Evolutionary conservation across 2,797 vertebrate genomes (phyloP).

Genomic region (Sebastolobus altivelis): DNA sequence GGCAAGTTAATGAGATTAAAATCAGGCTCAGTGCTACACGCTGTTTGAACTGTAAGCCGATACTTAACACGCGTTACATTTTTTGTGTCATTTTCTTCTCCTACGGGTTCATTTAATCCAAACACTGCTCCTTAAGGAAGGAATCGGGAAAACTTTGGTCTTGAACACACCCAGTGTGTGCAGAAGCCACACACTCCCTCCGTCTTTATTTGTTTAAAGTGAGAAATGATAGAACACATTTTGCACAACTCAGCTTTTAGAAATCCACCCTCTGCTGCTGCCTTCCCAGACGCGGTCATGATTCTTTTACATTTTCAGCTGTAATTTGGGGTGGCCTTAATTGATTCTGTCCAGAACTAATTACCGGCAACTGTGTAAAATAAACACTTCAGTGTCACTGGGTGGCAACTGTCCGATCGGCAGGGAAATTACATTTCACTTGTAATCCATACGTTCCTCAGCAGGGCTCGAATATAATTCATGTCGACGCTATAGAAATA

Average conservation of each 20-base stretch:
- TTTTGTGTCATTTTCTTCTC: slow-evolving; percentile 16
- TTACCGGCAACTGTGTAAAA: slow-evolving; percentile 80
- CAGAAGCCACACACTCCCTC: slow-evolving; percentile 61
- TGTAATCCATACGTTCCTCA: slow-evolving; percentile 80
- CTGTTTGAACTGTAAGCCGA: slow-evolving; percentile 69
- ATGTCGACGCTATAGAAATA: slow-evolving; percentile 75
- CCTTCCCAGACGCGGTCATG: slow-evolving; percentile 42
- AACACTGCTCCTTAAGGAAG: slow-evolving; percentile 58
- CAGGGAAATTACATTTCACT: slow-evolving; percentile 80
- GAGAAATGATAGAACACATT: slow-evolving; percentile 67
- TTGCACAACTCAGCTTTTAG: slow-evolving; percentile 55
- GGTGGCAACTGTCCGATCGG: slow-evolving; percentile 75
- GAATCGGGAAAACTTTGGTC: slow-evolving; percentile 53
- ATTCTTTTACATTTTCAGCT: slow-evolving; percentile 65
- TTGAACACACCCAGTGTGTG: slow-evolving; percentile 61
- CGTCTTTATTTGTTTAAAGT: slow-evolving; percentile 66
- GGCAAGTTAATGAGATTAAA: slow-evolving; percentile 70
- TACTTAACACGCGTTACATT: slow-evolving; percentile 59
- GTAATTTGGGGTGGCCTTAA: slow-evolving; percentile 71
- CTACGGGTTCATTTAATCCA: slow-evolving; percentile 64
- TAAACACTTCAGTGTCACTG: slow-evolving; percentile 81
- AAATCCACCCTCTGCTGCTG: slow-evolving; percentile 34
- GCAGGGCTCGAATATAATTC: slow-evolving; percentile 75
- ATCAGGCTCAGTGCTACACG: slow-evolving; percentile 46
- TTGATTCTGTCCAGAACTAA: slow-evolving; percentile 81